Evolutionary conservation across 2,888 invertebrate genomes (phyloP), one percentile per base, ranked within the genome.

Genomic region (Eudasyphora cyanicolor): DNA sequence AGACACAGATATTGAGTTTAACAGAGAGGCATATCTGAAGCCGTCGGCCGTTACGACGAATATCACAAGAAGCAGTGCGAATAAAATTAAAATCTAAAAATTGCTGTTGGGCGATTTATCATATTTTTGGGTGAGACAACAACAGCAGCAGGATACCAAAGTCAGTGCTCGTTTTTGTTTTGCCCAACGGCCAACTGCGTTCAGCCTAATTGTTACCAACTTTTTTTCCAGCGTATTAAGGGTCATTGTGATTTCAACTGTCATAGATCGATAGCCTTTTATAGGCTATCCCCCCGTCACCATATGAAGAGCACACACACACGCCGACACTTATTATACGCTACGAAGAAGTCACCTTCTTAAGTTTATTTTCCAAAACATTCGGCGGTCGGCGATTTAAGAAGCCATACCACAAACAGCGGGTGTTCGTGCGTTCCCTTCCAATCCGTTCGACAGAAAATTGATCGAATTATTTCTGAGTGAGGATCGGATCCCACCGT

Each of bases 161-260:
- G n/a, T n/a, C n/a, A n/a, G n/a, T n/a, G n/a, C n/a, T n/a, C n/a
- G n/a, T n/a, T n/a, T n/a, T n/a, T n/a, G n/a, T n/a, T n/a, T n/a
- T n/a, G n/a, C n/a, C n/a, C n/a, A n/a, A n/a, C n/a, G n/a, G n/a
- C n/a, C n/a, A n/a, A n/a, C n/a, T n/a, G n/a, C n/a, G n/a, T n/a
- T n/a, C n/a, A 57, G 6, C 42, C n/a, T 54, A 64, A 73, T 76
- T 79, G 82, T 79, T 76, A 71, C 79, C 73, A 76, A 76, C 38
- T 79, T 38, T 70, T 71, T 76, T 76, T 32, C 5, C 12, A 62
- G 32, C 38, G 67, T 42, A 67, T 67, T 79, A 84, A 79, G 84
- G 88, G 88, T 90, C 90, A 91, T 88, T 89, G 88, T 89, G 90
- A 89, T 90, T 89, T 89, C 90, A 90, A 89, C 90, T 90, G 90